A percentile compares a stretch with the other conserved stretches of the same genome.
Evolutionary conservation across 2,888 invertebrate species (phyloP).

Genomic region (Melinaea marsaeus): DNA sequence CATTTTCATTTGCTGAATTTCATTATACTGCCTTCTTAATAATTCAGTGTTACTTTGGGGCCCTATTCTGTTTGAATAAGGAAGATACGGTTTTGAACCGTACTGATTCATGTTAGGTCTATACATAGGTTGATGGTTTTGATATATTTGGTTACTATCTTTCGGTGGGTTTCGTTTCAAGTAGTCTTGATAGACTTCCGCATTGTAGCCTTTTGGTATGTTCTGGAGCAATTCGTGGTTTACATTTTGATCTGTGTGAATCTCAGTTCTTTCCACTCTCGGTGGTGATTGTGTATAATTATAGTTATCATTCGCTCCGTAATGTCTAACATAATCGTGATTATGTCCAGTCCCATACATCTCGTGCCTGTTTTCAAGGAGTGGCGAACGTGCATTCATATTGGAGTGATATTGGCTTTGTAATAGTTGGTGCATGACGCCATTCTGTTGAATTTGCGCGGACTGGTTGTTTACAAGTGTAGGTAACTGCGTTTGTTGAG

Average conservation of each 20-base stretch:
- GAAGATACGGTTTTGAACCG: constrained; percentile 71
- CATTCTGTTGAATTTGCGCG: constrained; percentile 71
- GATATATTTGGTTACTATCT: constrained; percentile 77
- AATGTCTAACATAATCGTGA: constrained; percentile 74
- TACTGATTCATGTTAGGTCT: constrained; percentile 69
- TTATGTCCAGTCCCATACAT: constrained; percentile 76
- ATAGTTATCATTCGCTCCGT: constrained; percentile 77
- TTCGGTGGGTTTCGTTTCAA: constrained; percentile 77
- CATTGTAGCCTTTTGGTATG: constrained; percentile 76
- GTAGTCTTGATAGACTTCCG: constrained; percentile 77
- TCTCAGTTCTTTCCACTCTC: constrained; percentile 63
- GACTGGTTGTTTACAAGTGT: constrained; percentile 64
- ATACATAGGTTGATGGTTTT: constrained; percentile 74
- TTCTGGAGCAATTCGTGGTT: constrained; percentile 68
- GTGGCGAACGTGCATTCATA: constrained; percentile 70
- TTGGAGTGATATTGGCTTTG: constrained; percentile 71
- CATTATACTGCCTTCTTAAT: constrained; percentile 79
- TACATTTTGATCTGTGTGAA: constrained; percentile 67
- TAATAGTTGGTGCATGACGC: constrained; percentile 75
- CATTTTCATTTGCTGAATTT: constrained; percentile 81
- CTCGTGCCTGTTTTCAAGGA: constrained; percentile 77
- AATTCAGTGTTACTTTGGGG: constrained; percentile 79
- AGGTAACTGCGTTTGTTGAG: constrained; percentile 66
- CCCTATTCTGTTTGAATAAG: constrained; percentile 73
- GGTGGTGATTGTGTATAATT: constrained; percentile 74